Evolutionary conservation across 1,140 invertebrate species (phyloP).

Genomic region (Colletes gigas): DNA sequence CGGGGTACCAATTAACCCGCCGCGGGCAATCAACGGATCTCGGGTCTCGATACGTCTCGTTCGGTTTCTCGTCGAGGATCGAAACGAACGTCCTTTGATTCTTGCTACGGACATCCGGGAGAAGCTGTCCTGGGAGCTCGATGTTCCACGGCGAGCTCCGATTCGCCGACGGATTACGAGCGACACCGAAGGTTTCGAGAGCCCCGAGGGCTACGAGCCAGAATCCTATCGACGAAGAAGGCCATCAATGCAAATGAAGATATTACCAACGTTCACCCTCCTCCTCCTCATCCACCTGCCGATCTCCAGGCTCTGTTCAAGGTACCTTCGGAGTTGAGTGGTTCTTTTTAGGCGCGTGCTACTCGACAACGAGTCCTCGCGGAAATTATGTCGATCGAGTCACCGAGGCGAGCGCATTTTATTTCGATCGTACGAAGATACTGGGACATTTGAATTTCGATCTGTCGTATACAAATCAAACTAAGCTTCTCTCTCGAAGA

Average conservation of each 20-base stretch:
- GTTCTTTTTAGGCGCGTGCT: not conserved
- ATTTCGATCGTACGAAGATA: no score
- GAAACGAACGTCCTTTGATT: not conserved
- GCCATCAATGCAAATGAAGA: constrained; percentile 73
- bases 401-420: no score
- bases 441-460: no score
- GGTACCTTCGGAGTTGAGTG: not conserved
- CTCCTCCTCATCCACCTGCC: constrained; percentile 20
- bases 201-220: constrained; percentile 10
- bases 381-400: not conserved
- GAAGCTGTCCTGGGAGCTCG: not conserved
- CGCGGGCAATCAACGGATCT: not conserved
- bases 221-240: constrained; percentile 62
- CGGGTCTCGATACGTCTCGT: not conserved
- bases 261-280: constrained; percentile 60
- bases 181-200: constrained; percentile 23
- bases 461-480: no score
- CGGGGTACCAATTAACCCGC: not conserved
- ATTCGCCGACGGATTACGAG: not conserved
- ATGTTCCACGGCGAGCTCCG: not conserved
- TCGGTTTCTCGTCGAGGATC: no score
- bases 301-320: constrained; percentile 32
- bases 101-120: not conserved
- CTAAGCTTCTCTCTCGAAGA: not conserved
- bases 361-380: not conserved